Evolutionary conservation across 1,140 invertebrate genomes (phyloP), one percentile per base, ranked within the genome.

Genomic region (Microplitis demolitor): DNA sequence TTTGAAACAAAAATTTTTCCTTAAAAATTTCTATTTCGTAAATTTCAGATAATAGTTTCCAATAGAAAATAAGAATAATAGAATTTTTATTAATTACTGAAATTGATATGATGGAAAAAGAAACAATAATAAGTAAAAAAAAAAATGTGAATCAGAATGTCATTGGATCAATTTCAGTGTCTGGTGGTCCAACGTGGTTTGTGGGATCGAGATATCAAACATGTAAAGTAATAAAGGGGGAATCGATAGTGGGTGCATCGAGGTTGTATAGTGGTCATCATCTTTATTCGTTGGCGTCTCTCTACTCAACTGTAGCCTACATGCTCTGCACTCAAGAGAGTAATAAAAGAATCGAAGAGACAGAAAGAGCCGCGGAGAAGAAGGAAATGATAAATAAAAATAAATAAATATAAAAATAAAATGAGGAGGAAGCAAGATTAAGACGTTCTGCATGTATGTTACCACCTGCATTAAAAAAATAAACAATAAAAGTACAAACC

Each of bases 81-180:
- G 24, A 24, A 24, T 24, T 50, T 50, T 50, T 13, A 50, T 13
- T 50, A 8, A 8, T 50, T 13, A 50, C 6, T 50, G 2, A 50
- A 50, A 8, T 8, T 13, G 45, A 50, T 50, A 50, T 50, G 45
- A 50, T 13, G 2, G 0, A 6, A 50, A 24, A 37, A 45, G 14
- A 71, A 24, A 63, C 1, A 13, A 50, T 9, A 31, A 70, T 6
- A 51, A 51, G 51, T 33, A 60, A 62, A 70, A 64, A 66, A 51
- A 66, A 39, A 34, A 45, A 50, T 24, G 35, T 24, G 24, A 24
- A 24, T 24, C 24, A 24, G 61, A 56, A 54, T 13, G 69, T 62
- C 37, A 51, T 35, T 33, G 69, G 69, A 71, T 71, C 69, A 51
- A 71, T 71, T 71, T 71, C 69, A 71, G 24, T 64, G 39, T 71